phyloP scores from a whole-genome alignment of 1,140 invertebrate genomes.

The Penaeus chinensis region DNA sequence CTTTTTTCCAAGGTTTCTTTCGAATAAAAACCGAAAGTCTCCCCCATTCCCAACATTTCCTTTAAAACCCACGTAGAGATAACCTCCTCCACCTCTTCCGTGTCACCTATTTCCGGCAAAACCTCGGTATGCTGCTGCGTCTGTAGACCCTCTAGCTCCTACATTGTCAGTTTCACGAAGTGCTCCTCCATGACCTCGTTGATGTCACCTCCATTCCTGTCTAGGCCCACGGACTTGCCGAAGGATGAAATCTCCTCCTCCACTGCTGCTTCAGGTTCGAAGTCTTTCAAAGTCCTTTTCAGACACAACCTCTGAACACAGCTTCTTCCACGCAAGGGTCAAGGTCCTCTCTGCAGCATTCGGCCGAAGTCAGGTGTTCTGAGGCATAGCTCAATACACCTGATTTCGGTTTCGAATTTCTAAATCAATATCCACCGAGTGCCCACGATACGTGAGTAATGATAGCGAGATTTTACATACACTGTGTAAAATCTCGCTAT shows the following conservation, averaged over 20 bases:
- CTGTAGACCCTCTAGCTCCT: background rate
- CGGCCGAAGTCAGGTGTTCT: too few species aligned
- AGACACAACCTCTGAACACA: too few species aligned
- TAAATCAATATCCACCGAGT: too few species aligned
- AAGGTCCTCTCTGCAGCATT: too few species aligned
- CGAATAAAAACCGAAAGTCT: background rate
- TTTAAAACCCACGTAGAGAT: background rate
- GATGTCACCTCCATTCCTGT: background rate
- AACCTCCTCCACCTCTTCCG: background rate
- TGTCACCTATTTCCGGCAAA: background rate
- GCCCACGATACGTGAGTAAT: too few species aligned
- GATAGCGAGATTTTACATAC: too few species aligned
- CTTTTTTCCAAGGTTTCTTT: background rate
- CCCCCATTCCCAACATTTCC: slow-evolving; percentile 4
- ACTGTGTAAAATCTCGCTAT: too few species aligned
- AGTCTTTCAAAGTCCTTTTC: too few species aligned
- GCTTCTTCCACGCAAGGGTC: too few species aligned
- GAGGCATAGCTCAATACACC: too few species aligned
- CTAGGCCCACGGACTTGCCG: background rate
- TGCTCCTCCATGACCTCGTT: background rate
- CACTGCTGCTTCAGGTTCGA: background rate
- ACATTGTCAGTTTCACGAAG: background rate
- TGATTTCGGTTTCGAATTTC: too few species aligned
- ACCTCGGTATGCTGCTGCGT: background rate
- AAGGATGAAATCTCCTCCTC: slow-evolving; percentile 3